These are phyloP conservation scores for Scotopteryx bipunctaria DNA, from an alignment of 2,888 invertebrate species.

Conservation along the genomic window DNA sequence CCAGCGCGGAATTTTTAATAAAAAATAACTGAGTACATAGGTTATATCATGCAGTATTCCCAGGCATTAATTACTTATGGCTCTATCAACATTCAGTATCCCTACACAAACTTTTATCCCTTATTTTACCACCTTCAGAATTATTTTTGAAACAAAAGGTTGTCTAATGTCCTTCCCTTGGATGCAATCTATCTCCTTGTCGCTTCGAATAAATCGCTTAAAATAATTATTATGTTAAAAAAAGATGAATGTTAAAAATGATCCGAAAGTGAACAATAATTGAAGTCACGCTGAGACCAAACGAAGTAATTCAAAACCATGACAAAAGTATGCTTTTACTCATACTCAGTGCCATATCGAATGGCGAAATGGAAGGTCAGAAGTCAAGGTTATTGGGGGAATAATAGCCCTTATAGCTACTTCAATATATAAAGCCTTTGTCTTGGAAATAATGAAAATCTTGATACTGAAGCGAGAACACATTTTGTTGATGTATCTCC, in stretches of 20 bases:
- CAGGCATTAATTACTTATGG: too few species aligned
- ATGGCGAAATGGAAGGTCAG: slow-evolving; percentile 18
- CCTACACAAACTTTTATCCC: too few species aligned
- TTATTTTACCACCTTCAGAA: too few species aligned
- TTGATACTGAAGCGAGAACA: not conserved
- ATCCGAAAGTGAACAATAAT: not conserved
- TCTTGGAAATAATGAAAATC: not conserved
- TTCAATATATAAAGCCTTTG: not conserved
- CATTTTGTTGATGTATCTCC: not conserved
- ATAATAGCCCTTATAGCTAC: slow-evolving; percentile 2
- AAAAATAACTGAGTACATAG: too few species aligned
- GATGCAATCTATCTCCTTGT: too few species aligned
- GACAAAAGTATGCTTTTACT: slow-evolving; percentile 32
- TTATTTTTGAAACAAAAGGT: too few species aligned
- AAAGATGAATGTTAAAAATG: not conserved
- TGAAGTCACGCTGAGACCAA: slow-evolving; percentile 1
- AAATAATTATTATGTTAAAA: not conserved
- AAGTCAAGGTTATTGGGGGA: slow-evolving; percentile 16
- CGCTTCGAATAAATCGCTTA: too few species aligned
- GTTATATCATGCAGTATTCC: too few species aligned
- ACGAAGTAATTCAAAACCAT: slow-evolving; percentile 28
- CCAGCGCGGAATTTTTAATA: too few species aligned
- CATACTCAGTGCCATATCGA: slow-evolving; percentile 23
- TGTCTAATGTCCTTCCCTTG: too few species aligned
- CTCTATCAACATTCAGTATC: too few species aligned